These are phyloP conservation scores for Sinocyclocheilus anophthalmus DNA, from an alignment of 2,113 vertebrate genomes.

Conservation along the genomic window DNA sequence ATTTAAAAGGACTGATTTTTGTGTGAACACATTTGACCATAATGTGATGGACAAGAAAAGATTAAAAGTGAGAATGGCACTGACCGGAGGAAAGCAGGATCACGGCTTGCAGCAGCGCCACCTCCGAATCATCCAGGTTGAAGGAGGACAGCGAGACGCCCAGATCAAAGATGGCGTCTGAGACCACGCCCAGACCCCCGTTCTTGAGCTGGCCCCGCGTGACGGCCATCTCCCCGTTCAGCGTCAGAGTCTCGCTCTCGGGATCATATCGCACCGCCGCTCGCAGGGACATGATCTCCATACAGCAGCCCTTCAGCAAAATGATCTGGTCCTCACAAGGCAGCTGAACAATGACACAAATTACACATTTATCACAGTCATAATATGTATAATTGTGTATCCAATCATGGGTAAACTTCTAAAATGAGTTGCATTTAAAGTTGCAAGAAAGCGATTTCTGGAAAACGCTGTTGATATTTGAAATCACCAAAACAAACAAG, in stretches of 20 bases:
- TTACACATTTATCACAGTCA: neutral
- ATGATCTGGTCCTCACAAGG: slow-evolving; percentile 99
- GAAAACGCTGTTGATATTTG: no score
- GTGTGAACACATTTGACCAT: no score
- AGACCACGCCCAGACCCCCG: slow-evolving; percentile 94
- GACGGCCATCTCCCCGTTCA: slow-evolving; percentile 98
- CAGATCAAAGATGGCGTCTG: slow-evolving; percentile 98
- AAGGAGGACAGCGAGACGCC: slow-evolving; percentile 96
- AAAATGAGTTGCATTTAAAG: no score
- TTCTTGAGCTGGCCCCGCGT: slow-evolving; percentile 98
- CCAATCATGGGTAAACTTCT: neutral
- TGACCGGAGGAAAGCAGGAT: slow-evolving; percentile 96
- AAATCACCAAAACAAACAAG: no score
- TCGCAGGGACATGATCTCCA: slow-evolving; percentile 99
- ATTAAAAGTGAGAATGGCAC: slow-evolving; percentile 37
- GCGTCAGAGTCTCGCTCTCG: slow-evolving; percentile 95
- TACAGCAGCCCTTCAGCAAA: slow-evolving; percentile 98
- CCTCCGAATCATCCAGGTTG: slow-evolving; percentile 96
- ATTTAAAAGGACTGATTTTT: no score
- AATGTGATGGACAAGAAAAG: neutral
- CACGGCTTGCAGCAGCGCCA: slow-evolving; percentile 95
- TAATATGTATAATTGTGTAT: neutral
- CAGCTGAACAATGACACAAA: slow-evolving; percentile 76
- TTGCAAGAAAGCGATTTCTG: no score
- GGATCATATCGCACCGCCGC: slow-evolving; percentile 97